A percentile compares a stretch with the other conserved stretches of the same genome.
Evolutionary conservation across 2,113 vertebrate genomes (phyloP).

Genomic region (Salvator merianae): DNA sequence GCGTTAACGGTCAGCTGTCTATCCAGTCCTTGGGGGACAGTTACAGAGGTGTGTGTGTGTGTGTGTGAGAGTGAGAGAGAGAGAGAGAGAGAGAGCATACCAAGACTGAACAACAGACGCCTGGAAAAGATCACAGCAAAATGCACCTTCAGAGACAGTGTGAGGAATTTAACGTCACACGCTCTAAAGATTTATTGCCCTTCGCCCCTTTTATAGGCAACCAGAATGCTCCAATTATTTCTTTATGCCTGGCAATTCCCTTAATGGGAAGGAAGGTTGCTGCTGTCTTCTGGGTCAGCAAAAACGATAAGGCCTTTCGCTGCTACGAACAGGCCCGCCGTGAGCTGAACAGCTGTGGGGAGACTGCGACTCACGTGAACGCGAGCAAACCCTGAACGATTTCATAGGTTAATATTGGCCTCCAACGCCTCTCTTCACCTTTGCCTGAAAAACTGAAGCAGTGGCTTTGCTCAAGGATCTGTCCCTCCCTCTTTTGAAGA

Average conservation of each 20-base stretch:
- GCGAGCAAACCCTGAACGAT: constrained; percentile 43
- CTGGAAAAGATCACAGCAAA: neutral
- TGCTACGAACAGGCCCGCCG: constrained; percentile 3
- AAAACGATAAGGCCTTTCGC: constrained; percentile 47
- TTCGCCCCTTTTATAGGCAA: constrained; percentile 43
- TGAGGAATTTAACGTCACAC: constrained; percentile 28
- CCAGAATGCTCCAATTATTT: constrained; percentile 64
- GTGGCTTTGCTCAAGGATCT: neutral
- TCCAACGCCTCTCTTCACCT: constrained; percentile 38
- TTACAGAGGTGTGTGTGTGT: too few relatives aligned
- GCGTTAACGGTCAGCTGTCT: too few relatives aligned
- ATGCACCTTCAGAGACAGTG: neutral
- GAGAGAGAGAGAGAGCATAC: neutral
- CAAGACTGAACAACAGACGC: accelerated
- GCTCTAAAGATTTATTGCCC: constrained; percentile 56
- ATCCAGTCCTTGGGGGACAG: too few relatives aligned
- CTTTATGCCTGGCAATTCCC: constrained; percentile 45
- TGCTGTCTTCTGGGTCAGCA: constrained; percentile 42
- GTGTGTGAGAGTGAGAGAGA: accelerated
- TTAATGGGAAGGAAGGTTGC: constrained; percentile 30
- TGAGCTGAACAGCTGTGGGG: constrained; percentile 19
- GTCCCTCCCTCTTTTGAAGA: constrained; percentile 25
- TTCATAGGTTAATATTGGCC: constrained; percentile 51
- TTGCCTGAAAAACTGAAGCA: constrained; percentile 24
- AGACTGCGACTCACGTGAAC: constrained; percentile 34